A percentile compares a stretch with the other conserved stretches of the same genome.
phyloP scores from a whole-genome alignment of 2,888 invertebrate genomes.

The Girardia tigrina region DNA sequence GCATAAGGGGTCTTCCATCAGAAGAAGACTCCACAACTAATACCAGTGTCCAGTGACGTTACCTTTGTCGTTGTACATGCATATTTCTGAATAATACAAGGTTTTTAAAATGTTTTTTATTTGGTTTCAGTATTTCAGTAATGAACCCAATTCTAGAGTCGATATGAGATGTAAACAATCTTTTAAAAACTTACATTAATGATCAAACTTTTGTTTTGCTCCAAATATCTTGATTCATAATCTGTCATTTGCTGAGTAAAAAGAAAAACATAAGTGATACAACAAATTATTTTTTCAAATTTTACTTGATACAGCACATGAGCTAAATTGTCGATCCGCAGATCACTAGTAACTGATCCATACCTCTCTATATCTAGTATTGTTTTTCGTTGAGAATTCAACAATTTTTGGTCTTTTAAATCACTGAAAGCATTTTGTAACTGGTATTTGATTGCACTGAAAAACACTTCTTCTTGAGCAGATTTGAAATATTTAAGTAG shows the following conservation, averaged over 20 bases:
- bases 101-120: background rate
- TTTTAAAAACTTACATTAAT: constrained; percentile 15
- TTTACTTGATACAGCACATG: background rate
- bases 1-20: too few relatives aligned
- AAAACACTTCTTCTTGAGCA: constrained; percentile 10
- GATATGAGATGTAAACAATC: too few relatives aligned
- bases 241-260: background rate
- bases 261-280: background rate
- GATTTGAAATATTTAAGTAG: background rate
- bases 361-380: background rate
- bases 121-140: too few relatives aligned
- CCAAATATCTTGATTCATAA: background rate
- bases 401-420: background rate
- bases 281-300: background rate
- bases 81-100: background rate
- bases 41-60: too few relatives aligned
- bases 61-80: constrained; percentile 19
- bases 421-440: background rate
- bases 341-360: background rate
- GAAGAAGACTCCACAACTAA: too few relatives aligned
- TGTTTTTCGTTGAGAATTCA: background rate
- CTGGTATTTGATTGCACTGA: background rate
- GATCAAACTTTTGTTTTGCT: background rate
- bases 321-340: background rate
- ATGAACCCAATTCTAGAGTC: too few relatives aligned